Percentiles rank a stretch among this genome's conserved stretches.
phyloP scores from a whole-genome alignment of 2,113 vertebrate species.

The Coregonus clupeaformis region DNA sequence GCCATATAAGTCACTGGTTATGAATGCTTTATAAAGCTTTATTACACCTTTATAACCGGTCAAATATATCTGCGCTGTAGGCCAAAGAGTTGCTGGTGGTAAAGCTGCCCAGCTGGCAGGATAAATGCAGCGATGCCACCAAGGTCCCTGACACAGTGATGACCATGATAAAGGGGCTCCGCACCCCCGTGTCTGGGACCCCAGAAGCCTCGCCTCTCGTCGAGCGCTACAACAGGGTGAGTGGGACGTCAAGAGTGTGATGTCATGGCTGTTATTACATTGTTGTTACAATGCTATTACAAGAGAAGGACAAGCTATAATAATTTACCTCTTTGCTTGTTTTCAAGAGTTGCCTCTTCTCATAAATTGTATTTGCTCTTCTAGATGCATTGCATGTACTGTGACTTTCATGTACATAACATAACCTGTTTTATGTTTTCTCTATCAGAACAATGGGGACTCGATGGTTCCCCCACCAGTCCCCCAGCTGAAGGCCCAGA shows the following conservation, averaged over 20 bases:
- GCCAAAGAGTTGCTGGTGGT: slow-evolving; percentile 83
- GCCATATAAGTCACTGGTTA: neutral
- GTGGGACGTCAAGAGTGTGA: slow-evolving; percentile 4
- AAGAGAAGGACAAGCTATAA: neutral
- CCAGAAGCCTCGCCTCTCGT: slow-evolving; percentile 80
- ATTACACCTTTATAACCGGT: neutral
- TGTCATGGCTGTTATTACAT: too few species aligned
- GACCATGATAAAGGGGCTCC: slow-evolving; percentile 85
- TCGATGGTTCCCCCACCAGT: slow-evolving; percentile 81
- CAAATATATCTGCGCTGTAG: slow-evolving; percentile 59
- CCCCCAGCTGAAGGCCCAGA: slow-evolving; percentile 78
- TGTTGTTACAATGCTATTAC: too few species aligned
- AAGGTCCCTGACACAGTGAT: slow-evolving; percentile 85
- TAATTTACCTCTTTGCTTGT: too few species aligned
- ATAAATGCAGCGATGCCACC: slow-evolving; percentile 87
- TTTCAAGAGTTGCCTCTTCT: too few species aligned
- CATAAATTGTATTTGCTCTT: too few species aligned
- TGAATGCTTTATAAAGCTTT: neutral
- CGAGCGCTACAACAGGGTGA: slow-evolving; percentile 78
- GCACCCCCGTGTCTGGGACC: slow-evolving; percentile 70
- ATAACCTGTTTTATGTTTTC: neutral
- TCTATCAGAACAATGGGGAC: slow-evolving; percentile 57
- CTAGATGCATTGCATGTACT: neutral
- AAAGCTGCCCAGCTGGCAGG: slow-evolving; percentile 89
- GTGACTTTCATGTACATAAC: neutral